Percentiles rank a stretch among this genome's conserved stretches.
Evolutionary conservation across 2,888 invertebrate species (phyloP).

Genomic region (Luperina testacea): DNA sequence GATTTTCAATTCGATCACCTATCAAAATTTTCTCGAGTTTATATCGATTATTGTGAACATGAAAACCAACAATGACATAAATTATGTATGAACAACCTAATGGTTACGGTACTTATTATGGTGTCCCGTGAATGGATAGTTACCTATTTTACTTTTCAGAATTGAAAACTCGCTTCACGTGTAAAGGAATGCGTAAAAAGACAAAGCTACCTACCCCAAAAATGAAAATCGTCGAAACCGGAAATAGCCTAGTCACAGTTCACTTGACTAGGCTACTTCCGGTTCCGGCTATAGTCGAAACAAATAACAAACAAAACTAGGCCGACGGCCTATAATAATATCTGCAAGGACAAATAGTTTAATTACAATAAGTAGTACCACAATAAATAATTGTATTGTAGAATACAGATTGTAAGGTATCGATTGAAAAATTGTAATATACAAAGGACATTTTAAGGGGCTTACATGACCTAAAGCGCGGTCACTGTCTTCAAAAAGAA

Average conservation of each 20-base stretch:
- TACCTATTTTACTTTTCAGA: neutral
- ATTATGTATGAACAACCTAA: neutral
- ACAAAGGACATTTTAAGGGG: neutral
- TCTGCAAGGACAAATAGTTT: slow-evolving; percentile 4
- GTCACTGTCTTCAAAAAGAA: too few relatives aligned
- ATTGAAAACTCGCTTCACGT: neutral
- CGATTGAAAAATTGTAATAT: neutral
- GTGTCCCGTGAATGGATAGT: too few relatives aligned
- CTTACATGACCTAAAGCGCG: too few relatives aligned
- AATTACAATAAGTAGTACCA: slow-evolving; percentile 1
- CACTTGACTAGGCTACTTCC: neutral
- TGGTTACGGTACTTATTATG: too few relatives aligned
- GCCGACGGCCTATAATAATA: neutral
- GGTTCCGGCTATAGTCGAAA: slow-evolving; percentile 4
- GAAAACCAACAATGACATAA: neutral
- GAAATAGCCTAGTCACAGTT: neutral
- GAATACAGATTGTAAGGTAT: neutral
- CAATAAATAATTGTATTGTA: neutral
- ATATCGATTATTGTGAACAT: too few relatives aligned
- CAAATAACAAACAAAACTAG: slow-evolving; percentile 6
- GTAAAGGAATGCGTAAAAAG: neutral
- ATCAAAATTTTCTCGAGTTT: neutral
- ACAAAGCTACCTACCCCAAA: neutral
- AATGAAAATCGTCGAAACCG: slow-evolving; percentile 20
- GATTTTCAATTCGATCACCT: neutral